Percentiles rank a stretch among this genome's conserved stretches.
Conservation (phyloP, 2,797 vertebrate genomes). For the Ctenopoma multispine region DNA sequence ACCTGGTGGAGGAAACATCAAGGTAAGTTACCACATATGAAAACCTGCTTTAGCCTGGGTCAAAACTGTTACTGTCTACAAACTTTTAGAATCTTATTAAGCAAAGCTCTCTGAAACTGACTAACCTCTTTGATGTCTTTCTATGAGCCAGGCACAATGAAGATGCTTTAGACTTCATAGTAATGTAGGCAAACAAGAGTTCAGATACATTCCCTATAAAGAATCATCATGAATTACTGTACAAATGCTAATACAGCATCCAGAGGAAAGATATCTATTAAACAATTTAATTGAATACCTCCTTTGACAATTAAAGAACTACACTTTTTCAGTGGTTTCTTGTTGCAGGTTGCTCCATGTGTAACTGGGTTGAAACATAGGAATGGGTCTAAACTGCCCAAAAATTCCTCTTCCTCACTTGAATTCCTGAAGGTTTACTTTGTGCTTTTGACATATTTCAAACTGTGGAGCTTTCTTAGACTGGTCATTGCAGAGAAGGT, state of each 20-base stretch:
- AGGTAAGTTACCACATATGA: conserved; percentile 80
- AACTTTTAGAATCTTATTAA: not conserved
- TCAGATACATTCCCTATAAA: too few relatives aligned
- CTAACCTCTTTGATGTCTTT: not conserved
- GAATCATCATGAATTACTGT: too few relatives aligned
- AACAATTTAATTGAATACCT: too few relatives aligned
- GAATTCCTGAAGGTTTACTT: not conserved
- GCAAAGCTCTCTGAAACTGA: not conserved
- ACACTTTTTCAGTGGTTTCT: too few relatives aligned
- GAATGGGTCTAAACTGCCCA: not conserved
- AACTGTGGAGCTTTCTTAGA: not conserved
- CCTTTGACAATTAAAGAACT: too few relatives aligned
- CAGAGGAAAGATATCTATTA: too few relatives aligned
- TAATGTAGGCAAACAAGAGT: too few relatives aligned
- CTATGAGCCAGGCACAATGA: not conserved
- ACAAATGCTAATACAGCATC: too few relatives aligned
- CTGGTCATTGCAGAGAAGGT: not conserved
- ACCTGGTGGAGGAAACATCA: conserved; percentile 84
- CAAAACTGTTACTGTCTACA: not conserved
- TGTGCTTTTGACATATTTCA: not conserved
- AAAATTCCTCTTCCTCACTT: not conserved
- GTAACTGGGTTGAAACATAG: too few relatives aligned
- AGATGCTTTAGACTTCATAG: not conserved
- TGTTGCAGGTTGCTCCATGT: too few relatives aligned
- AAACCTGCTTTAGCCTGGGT: not conserved